Percentiles rank a stretch among this genome's conserved stretches.
Evolutionary conservation across 2,113 vertebrate genomes (phyloP).

Genomic region (Physeter macrocephalus): DNA sequence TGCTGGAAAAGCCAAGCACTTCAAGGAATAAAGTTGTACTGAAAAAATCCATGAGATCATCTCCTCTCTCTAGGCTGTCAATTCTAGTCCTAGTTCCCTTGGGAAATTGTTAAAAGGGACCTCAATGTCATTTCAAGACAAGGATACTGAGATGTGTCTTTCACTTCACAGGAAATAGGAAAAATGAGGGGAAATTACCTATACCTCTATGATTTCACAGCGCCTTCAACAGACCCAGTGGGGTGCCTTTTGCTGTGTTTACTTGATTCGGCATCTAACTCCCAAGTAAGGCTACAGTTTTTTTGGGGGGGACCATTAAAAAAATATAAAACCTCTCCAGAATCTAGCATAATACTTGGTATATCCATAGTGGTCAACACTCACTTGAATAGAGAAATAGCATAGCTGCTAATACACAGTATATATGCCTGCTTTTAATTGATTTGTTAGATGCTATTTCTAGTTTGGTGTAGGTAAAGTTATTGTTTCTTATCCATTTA

Average conservation of each 20-base stretch:
- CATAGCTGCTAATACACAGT: background rate
- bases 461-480: background rate
- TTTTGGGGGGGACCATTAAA: background rate
- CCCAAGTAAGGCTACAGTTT: background rate
- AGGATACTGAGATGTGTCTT: background rate
- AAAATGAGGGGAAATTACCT: background rate
- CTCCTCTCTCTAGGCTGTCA: background rate
- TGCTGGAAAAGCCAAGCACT: background rate
- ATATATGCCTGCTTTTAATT: background rate
- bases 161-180: background rate
- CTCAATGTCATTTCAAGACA: background rate
- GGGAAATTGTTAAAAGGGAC: background rate
- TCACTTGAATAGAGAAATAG: background rate
- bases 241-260: background rate
- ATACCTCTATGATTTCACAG: rapidly evolving
- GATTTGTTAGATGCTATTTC: background rate
- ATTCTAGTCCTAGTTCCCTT: background rate
- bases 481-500: background rate
- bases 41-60: background rate
- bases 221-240: rapidly evolving
- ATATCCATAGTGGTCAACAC: background rate
- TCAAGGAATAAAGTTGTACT: background rate
- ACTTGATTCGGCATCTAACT: no score
- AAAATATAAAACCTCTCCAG: background rate
- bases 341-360: background rate